Evolutionary conservation across 2,888 invertebrate genomes (phyloP), one percentile per base, ranked within the genome.

Genomic region (Limnephilus rhombicus): DNA sequence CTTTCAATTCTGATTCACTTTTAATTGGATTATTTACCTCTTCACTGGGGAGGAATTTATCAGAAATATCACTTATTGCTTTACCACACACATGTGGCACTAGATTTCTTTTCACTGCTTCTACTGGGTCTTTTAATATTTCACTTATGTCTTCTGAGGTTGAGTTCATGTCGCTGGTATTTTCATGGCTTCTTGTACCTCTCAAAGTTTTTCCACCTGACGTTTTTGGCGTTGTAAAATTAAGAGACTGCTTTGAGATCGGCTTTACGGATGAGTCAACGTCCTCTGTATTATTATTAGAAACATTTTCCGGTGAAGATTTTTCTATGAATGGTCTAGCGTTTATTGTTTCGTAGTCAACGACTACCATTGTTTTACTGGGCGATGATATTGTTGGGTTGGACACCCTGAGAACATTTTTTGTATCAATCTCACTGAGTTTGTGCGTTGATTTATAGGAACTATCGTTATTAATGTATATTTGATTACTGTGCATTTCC

Each of bases 21-120:
- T 93, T 93, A 85, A 94, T 93, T 53, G 91, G 93, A 82, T 92
- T 93, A 18, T 91, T 90, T 45, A 85, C 34, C 18, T 93, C 91
- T 82, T 91, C 90, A 24, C 92, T 92, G 89, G 92, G 90, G 29
- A 94, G 92, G 91, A 94, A 94, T 83, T 93, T 90, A 68, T 91
- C 94, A 91, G 94, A 94, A 93, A 94, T 95, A 92, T 94, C 94
- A 95, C 94, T 95, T 95, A 96, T 95, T 94, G 94, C 95, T 95
- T 97, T 97, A 49, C 98, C 98, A 95, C 98, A 98, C 90, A 98
- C 97, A 94, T 98, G 98, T 85, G 98, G 98, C 94, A 98, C 97
- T 93, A 98, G 95, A 95, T 98, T 98, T 94, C 97, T 96, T 94
- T 97, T 97, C 5, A 98, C 97, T 29, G 98, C 98, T 96, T 98